Conservation (phyloP, 2,888 invertebrate genomes). For the Leucania comma region DNA sequence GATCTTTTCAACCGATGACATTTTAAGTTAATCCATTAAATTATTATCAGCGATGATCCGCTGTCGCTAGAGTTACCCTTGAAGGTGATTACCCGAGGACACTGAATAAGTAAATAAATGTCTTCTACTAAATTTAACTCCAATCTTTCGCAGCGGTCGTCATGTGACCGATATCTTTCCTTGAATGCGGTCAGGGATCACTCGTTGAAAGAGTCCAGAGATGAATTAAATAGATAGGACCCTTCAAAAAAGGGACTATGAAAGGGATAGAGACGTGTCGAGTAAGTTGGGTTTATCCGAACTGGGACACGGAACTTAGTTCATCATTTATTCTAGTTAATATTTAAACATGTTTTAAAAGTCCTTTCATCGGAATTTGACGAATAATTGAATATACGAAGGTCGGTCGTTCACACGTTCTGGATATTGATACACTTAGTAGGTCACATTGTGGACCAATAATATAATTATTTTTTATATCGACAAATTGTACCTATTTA, state of each 20-base stretch:
- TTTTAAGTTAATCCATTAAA: conserved; percentile 72
- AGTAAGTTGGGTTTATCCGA: conserved; percentile 60
- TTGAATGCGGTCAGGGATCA: conserved; percentile 87
- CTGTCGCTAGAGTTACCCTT: conserved; percentile 79
- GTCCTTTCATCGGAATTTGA: conserved; percentile 26
- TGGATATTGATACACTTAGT: conserved; percentile 6
- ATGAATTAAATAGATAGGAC: conserved; percentile 89
- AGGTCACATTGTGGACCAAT: conserved; percentile 12
- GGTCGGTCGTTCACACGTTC: conserved; percentile 17
- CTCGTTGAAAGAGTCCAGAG: conserved; percentile 87
- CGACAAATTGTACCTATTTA: conserved; percentile 18
- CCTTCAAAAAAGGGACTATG: conserved; percentile 82
- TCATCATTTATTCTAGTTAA: conserved; percentile 57
- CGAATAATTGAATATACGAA: conserved; percentile 22
- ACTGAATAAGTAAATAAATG: conserved; percentile 87
- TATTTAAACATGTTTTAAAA: conserved; percentile 44
- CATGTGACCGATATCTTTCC: conserved; percentile 87
- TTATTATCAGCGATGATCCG: conserved; percentile 68
- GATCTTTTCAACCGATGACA: conserved; percentile 31
- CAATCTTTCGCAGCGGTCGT: conserved; percentile 84
- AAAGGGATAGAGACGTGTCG: conserved; percentile 77
- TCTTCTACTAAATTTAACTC: conserved; percentile 90
- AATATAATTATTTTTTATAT: conserved; percentile 15
- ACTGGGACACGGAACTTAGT: conserved; percentile 49
- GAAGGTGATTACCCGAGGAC: conserved; percentile 81